phyloP scores from a whole-genome alignment of 2,113 vertebrate genomes.

The Taurulus bubalis region DNA sequence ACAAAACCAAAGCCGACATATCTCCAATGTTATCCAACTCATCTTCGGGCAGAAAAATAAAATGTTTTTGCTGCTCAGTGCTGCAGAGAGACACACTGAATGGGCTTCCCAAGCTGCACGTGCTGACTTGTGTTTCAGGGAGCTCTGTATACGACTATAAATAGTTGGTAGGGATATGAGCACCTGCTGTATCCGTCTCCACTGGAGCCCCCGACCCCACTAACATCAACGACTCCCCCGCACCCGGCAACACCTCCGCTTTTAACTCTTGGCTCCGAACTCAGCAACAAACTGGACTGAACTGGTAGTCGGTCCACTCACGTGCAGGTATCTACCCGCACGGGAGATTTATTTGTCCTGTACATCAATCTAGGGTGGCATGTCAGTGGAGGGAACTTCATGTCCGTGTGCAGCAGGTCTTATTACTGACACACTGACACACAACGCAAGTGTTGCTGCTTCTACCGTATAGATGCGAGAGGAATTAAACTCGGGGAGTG shows the following conservation, averaged over 20 bases:
- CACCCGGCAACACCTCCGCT: constrained; percentile 73
- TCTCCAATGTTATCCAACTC: neutral
- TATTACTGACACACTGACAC: constrained; percentile 35
- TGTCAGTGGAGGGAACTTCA: neutral
- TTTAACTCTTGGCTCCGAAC: constrained; percentile 47
- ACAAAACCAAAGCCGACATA: neutral
- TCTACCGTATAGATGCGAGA: neutral
- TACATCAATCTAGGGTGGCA: neutral
- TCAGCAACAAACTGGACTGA: constrained; percentile 36
- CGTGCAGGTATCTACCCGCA: constrained; percentile 19
- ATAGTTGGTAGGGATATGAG: constrained; percentile 54
- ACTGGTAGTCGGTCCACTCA: neutral
- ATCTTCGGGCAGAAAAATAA: too few species aligned
- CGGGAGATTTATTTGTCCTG: neutral
- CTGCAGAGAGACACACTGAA: neutral
- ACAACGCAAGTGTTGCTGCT: constrained; percentile 9
- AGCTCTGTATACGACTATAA: constrained; percentile 55
- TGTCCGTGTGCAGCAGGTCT: neutral
- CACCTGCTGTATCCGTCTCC: constrained; percentile 65
- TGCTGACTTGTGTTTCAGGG: constrained; percentile 44
- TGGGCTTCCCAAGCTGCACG: constrained; percentile 14
- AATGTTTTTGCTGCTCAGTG: neutral
- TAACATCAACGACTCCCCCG: neutral
- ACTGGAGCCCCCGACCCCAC: neutral
- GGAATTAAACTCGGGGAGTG: neutral